Base-by-base conservation (phyloP, 1,140 invertebrate species). In the Drosophila chauvacae region DNA sequence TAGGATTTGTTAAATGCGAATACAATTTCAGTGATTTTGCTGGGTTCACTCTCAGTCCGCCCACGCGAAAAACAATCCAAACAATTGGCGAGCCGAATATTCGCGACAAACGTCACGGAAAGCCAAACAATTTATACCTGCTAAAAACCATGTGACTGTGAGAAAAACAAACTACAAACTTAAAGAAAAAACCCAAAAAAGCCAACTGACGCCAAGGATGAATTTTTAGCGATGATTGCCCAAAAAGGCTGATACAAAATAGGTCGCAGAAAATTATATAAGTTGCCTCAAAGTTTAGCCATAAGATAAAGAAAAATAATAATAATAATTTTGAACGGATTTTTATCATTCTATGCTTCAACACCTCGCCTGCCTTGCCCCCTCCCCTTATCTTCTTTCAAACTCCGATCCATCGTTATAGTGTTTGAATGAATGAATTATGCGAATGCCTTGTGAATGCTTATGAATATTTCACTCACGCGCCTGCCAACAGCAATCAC, bases 401-500 rank as follows among this genome's bases (percentile, higher is more conserved):
- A 39, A 16, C 28, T 41, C 10, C 16, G 1, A 11, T 14, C 23
- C 23, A 11, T 33, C 26, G 44, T 30, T 30, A 23, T 53, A 58
- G 62, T 81, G 78, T 45, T 30, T 59, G 48, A 77, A 77, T 80
- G 81, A 84, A 73, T 84, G 81, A 80, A 78, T 77, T 81, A 81
- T 81, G 57, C 62, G 77, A 58, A 77, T 65, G 50, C 45, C 39
- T 39, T 73, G 77, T 39, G 72, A 83, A 80, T 68, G 71, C 82
- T 80, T 87, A 80, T 87, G 84, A 86, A 86, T 88, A 87, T 87
- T 87, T 87, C 68, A 71, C 83, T 86, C 83, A 86, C 83, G 83
- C 84, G 84, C 84, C 84, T 83, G 84, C 76, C 83, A 71, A 42
- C 42, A 83, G 77, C 84, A 87, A 87, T 87, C 84, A 87, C 66